Conservation (phyloP, 2,113 vertebrate genomes). For the Gasterosteus nipponicus region DNA sequence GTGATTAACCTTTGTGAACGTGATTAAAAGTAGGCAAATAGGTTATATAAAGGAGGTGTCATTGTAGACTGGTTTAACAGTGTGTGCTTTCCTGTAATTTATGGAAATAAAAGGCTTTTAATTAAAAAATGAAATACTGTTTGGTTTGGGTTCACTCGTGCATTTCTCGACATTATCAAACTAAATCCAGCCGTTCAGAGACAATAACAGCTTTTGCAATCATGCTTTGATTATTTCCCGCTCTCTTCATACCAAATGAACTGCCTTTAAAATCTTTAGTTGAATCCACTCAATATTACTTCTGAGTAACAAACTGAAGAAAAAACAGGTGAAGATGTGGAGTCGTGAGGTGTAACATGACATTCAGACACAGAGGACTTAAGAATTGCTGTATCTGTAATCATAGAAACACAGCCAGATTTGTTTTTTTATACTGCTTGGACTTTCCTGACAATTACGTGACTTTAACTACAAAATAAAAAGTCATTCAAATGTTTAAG, state of each 20-base stretch:
- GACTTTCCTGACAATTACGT: conserved; percentile 10
- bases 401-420: conserved; percentile 15
- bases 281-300: neutral
- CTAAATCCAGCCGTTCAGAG: neutral
- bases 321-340: neutral
- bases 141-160: conserved; percentile 15
- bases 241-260: conserved; percentile 18
- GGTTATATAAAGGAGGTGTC: conserved; percentile 62
- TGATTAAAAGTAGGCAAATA: conserved; percentile 68
- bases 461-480: neutral
- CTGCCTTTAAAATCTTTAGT: neutral
- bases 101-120: conserved; percentile 86
- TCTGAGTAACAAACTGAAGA: neutral
- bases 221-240: neutral
- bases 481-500: neutral
- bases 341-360: conserved; percentile 14
- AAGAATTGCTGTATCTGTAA: conserved; percentile 14
- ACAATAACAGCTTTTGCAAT: neutral
- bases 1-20: conserved; percentile 63
- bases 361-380: neutral
- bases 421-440: conserved; percentile 35
- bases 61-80: conserved; percentile 68
- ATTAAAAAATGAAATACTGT: conserved; percentile 66
- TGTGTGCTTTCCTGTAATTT: conserved; percentile 81
- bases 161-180: conserved; percentile 8